These are phyloP conservation scores for Plecotus auritus DNA, from an alignment of 2,113 vertebrate species.

Conservation along the genomic window DNA sequence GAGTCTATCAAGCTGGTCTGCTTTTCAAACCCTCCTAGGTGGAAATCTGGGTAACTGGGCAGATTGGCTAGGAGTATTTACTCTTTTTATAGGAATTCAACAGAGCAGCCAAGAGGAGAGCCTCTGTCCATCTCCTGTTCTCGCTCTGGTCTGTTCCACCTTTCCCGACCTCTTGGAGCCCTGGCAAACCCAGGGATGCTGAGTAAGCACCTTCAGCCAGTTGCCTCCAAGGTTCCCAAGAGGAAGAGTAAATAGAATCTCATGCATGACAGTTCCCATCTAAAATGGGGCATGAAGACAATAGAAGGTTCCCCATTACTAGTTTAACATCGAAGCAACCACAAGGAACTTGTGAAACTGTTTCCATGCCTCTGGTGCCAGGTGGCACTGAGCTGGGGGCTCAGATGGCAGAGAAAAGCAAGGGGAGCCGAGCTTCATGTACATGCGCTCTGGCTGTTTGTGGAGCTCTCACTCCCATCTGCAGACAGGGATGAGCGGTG, in stretches of 20 bases:
- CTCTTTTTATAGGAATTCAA: background rate
- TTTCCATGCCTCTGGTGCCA: background rate
- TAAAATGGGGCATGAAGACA: background rate
- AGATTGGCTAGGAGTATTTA: background rate
- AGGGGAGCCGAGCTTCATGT: background rate
- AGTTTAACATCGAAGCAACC: background rate
- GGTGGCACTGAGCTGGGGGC: background rate
- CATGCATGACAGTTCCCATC: background rate
- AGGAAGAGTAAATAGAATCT: slow-evolving; percentile 28
- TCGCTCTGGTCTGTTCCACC: background rate
- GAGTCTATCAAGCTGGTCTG: background rate
- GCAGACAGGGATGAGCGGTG: background rate
- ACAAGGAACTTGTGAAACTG: background rate
- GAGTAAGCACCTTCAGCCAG: background rate
- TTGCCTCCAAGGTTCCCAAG: background rate
- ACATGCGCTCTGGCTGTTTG: background rate
- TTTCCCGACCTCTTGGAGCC: background rate
- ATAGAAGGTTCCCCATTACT: background rate
- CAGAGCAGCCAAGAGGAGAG: background rate
- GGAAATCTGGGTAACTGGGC: background rate
- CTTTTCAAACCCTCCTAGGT: background rate
- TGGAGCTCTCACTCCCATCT: background rate
- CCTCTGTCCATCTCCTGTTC: background rate
- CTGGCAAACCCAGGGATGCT: background rate
- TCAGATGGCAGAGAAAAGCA: background rate